Percentiles rank a stretch among this genome's conserved stretches.
phyloP scores from a whole-genome alignment of 2,888 invertebrate genomes.

The Nemoura dubitans region DNA sequence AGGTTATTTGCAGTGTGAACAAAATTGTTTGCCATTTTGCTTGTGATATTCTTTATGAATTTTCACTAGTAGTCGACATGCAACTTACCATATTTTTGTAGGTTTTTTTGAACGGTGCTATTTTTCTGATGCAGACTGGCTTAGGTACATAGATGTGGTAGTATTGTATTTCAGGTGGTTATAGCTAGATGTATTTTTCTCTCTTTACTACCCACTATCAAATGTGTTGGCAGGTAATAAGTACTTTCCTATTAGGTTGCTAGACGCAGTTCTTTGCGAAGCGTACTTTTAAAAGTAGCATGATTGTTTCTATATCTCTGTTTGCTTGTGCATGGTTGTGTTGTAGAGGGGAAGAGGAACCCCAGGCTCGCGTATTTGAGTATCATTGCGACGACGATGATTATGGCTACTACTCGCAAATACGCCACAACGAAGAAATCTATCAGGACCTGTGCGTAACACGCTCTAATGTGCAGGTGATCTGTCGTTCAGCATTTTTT shows the following conservation, averaged over 20 bases:
- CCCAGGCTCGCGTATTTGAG: slow-evolving; percentile 54
- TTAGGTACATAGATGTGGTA: no score
- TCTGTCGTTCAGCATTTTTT: background rate
- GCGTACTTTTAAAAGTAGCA: background rate
- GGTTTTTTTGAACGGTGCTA: no score
- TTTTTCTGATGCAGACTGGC: no score
- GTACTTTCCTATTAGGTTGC: slow-evolving; percentile 12
- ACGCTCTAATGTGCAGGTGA: slow-evolving; percentile 66
- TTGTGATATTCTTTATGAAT: no score
- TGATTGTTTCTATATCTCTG: slow-evolving; percentile 23
- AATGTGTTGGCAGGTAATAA: no score
- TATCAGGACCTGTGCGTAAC: slow-evolving; percentile 93
- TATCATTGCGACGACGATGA: slow-evolving; percentile 61
- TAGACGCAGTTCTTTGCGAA: slow-evolving; percentile 21
- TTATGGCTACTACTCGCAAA: slow-evolving; percentile 75
- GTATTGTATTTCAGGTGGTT: no score
- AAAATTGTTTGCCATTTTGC: no score
- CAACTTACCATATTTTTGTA: no score
- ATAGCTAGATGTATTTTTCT: no score
- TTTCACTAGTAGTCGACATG: no score
- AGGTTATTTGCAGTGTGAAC: no score
- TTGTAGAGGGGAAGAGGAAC: slow-evolving; percentile 57
- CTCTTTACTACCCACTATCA: no score
- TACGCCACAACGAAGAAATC: slow-evolving; percentile 85
- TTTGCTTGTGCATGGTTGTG: slow-evolving; percentile 49